These are phyloP conservation scores for Steinernema scapterisci DNA, from an alignment of 2,888 invertebrate species.

Conservation along the genomic window DNA sequence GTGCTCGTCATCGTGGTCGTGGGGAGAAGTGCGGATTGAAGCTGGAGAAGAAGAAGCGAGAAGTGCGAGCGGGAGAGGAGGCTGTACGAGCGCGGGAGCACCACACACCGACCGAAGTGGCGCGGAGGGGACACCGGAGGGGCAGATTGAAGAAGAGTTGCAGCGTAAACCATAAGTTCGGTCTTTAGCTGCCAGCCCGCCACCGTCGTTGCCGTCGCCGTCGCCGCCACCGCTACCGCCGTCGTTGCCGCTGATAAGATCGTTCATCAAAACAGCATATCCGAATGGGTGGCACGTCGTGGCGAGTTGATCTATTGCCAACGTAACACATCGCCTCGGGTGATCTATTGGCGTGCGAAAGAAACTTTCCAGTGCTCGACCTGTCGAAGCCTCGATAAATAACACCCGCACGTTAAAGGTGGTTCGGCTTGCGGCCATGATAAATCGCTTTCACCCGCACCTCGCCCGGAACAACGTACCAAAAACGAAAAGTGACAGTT, in stretches of 20 bases:
- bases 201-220: no score
- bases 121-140: no score
- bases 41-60: no score
- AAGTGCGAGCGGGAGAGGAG: neutral
- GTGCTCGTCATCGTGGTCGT: no score
- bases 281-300: constrained; percentile 31
- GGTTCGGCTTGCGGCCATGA: constrained; percentile 25
- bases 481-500: neutral
- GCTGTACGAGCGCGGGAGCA: neutral
- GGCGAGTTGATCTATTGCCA: constrained; percentile 28
- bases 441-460: constrained; percentile 29
- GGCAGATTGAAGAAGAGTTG: neutral
- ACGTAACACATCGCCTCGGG: constrained; percentile 29
- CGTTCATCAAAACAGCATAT: constrained; percentile 31
- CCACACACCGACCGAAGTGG: no score
- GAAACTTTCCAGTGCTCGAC: constrained; percentile 30
- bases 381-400: constrained; percentile 11
- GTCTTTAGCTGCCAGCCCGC: constrained; percentile 8
- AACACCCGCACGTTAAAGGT: constrained; percentile 27
- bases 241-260: constrained; percentile 26
- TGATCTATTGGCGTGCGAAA: constrained; percentile 31
- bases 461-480: neutral
- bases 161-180: constrained; percentile 29
- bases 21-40: constrained; percentile 4
- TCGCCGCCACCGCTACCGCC: no score